Evolutionary conservation across 1,140 invertebrate species (phyloP).

Genomic region (Diachasma alloeum): DNA sequence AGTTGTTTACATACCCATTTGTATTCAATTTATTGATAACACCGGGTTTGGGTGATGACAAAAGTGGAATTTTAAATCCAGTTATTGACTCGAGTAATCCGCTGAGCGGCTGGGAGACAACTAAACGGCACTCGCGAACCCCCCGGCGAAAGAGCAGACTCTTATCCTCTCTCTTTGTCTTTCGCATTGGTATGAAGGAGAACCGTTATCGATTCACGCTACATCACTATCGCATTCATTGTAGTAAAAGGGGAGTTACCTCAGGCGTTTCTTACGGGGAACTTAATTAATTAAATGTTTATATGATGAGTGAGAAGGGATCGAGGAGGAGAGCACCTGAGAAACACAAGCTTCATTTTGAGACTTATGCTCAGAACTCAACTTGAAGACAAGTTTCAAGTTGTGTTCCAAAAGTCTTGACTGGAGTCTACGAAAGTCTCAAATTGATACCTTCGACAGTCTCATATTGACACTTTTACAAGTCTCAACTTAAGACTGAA

Average conservation of each 20-base stretch:
- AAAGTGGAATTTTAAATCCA: background rate
- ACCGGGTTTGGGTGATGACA: background rate
- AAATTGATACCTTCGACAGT: too few relatives aligned
- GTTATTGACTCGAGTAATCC: background rate
- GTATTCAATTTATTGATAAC: background rate
- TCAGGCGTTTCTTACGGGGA: background rate
- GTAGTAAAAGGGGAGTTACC: background rate
- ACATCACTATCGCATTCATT: background rate
- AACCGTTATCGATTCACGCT: conserved; percentile 5
- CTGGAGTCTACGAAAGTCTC: too few relatives aligned
- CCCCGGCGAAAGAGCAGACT: background rate
- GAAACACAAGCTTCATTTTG: too few relatives aligned
- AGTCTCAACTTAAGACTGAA: too few relatives aligned
- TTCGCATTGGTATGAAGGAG: background rate
- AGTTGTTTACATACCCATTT: background rate
- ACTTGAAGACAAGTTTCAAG: too few relatives aligned
- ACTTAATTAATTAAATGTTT: background rate
- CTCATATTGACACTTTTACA: too few relatives aligned
- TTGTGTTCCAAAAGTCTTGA: too few relatives aligned
- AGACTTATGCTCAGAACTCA: too few relatives aligned
- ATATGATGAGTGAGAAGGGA: background rate
- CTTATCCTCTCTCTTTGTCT: background rate
- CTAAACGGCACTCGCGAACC: background rate
- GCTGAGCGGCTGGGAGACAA: too few relatives aligned
- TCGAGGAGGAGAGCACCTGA: too few relatives aligned